These are phyloP conservation scores for Galago senegalensis DNA, from an alignment of 2,797 vertebrate genomes.

Conservation along the genomic window DNA sequence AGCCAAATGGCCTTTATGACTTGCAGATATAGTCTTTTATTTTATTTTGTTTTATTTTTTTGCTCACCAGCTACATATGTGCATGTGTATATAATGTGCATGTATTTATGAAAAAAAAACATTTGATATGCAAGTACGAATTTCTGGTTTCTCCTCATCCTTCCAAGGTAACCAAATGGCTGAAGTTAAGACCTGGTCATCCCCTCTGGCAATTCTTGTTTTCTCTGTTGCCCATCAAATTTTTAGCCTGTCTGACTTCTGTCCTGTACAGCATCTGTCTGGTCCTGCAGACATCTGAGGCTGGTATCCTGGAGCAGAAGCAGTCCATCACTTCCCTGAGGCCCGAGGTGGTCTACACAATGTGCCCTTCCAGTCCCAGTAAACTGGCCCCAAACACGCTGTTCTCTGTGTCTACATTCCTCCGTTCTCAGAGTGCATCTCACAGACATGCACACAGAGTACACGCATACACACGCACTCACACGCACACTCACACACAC, in stretches of 20 bases:
- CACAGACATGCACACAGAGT: neutral
- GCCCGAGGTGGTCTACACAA: accelerated
- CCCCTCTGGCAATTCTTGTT: neutral
- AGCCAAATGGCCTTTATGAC: neutral
- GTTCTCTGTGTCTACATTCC: neutral
- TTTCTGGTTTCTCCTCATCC: neutral
- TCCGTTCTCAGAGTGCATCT: neutral
- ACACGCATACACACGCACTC: neutral
- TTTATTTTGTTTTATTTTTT: neutral
- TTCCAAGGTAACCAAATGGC: neutral
- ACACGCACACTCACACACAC: neutral
- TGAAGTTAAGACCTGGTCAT: neutral
- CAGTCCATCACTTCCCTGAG: accelerated
- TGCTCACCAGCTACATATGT: neutral
- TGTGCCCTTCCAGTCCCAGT: neutral
- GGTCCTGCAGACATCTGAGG: neutral
- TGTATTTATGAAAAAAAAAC: neutral
- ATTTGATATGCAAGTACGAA: neutral
- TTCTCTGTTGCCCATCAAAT: neutral
- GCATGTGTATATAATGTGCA: neutral
- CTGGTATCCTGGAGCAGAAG: neutral
- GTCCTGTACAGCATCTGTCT: neutral
- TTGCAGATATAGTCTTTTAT: neutral
- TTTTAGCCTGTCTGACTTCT: neutral
- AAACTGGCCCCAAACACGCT: neutral